Evolutionary conservation across 2,113 vertebrate genomes (phyloP).

Genomic region (Gymnocephalus cernua): DNA sequence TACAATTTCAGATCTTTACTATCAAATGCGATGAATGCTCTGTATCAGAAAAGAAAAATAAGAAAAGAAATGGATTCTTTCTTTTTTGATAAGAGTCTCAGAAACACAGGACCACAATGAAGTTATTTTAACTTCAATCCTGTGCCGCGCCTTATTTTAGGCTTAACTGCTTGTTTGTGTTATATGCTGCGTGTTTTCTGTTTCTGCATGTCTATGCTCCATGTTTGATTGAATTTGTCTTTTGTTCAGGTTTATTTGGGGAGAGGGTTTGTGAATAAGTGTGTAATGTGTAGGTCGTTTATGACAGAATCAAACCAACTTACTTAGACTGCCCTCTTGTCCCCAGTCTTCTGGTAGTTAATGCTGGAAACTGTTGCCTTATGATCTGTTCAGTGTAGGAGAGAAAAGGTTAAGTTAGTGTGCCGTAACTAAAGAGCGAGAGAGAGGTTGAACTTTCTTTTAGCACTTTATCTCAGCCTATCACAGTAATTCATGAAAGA

Average conservation of each 20-base stretch:
- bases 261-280: neutral
- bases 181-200: neutral
- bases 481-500: neutral
- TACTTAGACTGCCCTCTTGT: slow-evolving; percentile 99
- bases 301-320: slow-evolving; percentile 67
- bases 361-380: slow-evolving; percentile 97
- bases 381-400: slow-evolving; percentile 88
- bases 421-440: neutral
- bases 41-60: neutral
- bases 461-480: neutral
- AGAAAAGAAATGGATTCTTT: neutral
- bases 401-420: slow-evolving; percentile 18
- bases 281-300: neutral
- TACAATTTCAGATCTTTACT: neutral
- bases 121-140: neutral
- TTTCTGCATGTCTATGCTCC: neutral
- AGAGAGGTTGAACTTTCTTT: neutral
- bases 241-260: neutral
- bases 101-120: neutral
- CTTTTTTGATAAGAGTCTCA: neutral
- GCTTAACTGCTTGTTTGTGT: neutral
- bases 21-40: neutral
- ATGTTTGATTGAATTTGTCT: neutral
- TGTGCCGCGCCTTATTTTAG: neutral
- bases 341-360: slow-evolving; percentile 96